Conservation (phyloP, 2,797 vertebrate species). For the Etheostoma nigrum region DNA sequence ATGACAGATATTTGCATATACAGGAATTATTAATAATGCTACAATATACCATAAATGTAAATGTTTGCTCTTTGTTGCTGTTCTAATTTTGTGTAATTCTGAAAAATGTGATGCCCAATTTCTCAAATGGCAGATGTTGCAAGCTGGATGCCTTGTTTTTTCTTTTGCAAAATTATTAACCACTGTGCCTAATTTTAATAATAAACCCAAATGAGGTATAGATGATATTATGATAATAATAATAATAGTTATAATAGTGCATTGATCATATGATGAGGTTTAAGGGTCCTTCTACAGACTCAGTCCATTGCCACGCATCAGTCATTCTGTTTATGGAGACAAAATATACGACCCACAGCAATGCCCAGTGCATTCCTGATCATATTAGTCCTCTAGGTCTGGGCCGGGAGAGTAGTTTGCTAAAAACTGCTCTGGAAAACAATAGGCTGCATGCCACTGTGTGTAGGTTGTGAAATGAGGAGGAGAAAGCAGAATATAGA, state of each 20-base stretch:
- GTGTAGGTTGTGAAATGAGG: conserved; percentile 41
- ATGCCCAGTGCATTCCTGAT: conserved; percentile 67
- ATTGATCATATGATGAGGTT: conserved; percentile 37
- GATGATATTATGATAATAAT: background rate
- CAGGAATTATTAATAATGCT: background rate
- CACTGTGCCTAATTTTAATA: conserved; percentile 6
- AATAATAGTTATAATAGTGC: conserved; percentile 14
- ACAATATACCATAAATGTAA: background rate
- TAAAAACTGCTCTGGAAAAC: conserved; percentile 56
- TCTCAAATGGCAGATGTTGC: conserved; percentile 20
- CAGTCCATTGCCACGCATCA: conserved; percentile 77
- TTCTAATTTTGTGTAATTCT: background rate
- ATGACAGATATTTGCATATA: background rate
- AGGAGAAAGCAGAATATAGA: conserved; percentile 13
- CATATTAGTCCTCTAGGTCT: conserved; percentile 54
- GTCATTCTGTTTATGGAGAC: conserved; percentile 77
- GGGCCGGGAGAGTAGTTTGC: conserved; percentile 41
- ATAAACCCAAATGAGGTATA: background rate
- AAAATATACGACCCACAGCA: conserved; percentile 70
- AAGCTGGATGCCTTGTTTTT: conserved; percentile 23
- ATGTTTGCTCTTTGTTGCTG: background rate
- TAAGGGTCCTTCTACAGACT: conserved; percentile 60
- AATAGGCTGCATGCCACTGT: conserved; percentile 43
- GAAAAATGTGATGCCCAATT: background rate
- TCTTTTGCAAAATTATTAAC: too few species aligned